Percentiles rank a stretch among this genome's conserved stretches.
Conservation (phyloP, 2,888 invertebrate species). For the Thymelicus acteon region DNA sequence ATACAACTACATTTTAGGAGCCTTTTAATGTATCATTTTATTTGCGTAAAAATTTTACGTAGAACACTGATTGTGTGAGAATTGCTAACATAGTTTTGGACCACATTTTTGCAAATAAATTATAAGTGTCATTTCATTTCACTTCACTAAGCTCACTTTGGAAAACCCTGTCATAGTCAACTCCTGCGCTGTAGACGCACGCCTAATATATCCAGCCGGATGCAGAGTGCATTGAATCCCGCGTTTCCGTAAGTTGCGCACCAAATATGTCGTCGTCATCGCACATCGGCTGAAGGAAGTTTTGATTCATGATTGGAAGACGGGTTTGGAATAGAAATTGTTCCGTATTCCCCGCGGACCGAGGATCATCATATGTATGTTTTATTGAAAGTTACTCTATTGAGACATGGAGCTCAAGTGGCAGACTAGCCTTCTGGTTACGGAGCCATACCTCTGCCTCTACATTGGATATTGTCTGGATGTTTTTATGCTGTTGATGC, state of each 20-base stretch:
- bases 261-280: slow-evolving; percentile 51
- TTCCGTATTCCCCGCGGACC: slow-evolving; percentile 12
- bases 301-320: slow-evolving; percentile 41
- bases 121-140: too few relatives aligned
- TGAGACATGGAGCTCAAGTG: neutral
- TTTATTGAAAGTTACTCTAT: slow-evolving; percentile 8
- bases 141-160: neutral
- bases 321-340: slow-evolving; percentile 43
- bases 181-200: slow-evolving; percentile 43
- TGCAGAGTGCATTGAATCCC: slow-evolving; percentile 71
- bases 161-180: slow-evolving; percentile 54
- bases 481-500: too few relatives aligned
- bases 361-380: neutral
- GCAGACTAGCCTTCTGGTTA: too few relatives aligned
- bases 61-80: neutral
- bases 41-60: neutral
- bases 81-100: too few relatives aligned
- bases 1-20: too few relatives aligned
- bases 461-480: too few relatives aligned
- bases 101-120: too few relatives aligned
- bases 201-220: slow-evolving; percentile 62
- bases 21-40: neutral
- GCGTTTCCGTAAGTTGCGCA: slow-evolving; percentile 51
- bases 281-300: slow-evolving; percentile 44
- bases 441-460: too few relatives aligned